Evolutionary conservation across 2,888 invertebrate genomes (phyloP), one percentile per base, ranked within the genome.

Genomic region (Cheilosia urbana): DNA sequence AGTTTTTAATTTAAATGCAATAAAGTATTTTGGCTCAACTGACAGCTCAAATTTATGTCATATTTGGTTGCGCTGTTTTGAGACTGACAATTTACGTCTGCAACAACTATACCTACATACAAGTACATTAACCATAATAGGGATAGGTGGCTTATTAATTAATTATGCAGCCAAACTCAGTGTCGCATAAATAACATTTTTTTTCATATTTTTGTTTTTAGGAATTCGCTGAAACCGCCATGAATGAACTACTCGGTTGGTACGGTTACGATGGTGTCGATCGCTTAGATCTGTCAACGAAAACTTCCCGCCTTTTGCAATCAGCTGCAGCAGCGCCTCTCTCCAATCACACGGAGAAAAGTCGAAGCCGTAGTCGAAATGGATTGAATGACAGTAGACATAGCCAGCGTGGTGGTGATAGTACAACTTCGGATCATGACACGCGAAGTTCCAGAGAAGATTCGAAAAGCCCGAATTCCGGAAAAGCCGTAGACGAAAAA

Each of bases 201-300:
- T 37, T 37, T 37, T 0, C 3, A 9, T 34, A 6, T 37, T 42
- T 19, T 72, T 71, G 73, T 75, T 78, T 94, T 94, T 93, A 98
- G 98, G 97, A 97, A 92, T 98, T 96, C 92, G 97, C 97, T 5
- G 97, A 97, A 91, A 96, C 96, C 62, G 97, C 97, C 1, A 98
- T 98, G 97, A 97, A 97, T 90, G 97, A 98, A 92, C 93, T 98
- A 82, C 93, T 98, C 27, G 97, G 97, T 53, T 97, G 97, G 96
- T 98, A 98, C 93, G 98, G 98, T 2, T 98, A 97, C 91, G 95
- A 95, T 83, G 95, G 94, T 88, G 93, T 94, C 68, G 96, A 96
- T 92, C 93, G 95, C 40, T 92, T 95, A 80, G 91, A 89, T 89
- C 92, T 90, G 27, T 90, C 91, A 42, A 89, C 91, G 34, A 92